Percentiles rank a stretch among this genome's conserved stretches.
Evolutionary conservation across 2,888 invertebrate species (phyloP).

Genomic region (Cepaea hortensis): DNA sequence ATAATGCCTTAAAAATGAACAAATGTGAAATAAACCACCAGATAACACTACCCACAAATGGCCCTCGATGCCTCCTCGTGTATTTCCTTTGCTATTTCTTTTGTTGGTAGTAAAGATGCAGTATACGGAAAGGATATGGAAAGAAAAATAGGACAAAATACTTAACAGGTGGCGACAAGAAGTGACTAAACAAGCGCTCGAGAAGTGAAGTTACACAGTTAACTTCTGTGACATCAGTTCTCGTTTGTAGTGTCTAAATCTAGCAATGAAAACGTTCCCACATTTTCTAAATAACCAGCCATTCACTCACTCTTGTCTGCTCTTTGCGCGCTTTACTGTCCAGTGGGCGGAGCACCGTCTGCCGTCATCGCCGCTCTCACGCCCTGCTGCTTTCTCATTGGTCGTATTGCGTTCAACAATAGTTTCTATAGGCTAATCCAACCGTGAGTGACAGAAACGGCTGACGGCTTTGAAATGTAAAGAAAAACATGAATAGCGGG

Average conservation of each 20-base stretch:
- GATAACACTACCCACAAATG: no score
- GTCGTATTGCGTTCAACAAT: constrained; percentile 4
- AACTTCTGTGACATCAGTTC: neutral
- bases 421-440: constrained; percentile 39
- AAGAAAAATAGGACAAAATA: neutral
- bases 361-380: constrained; percentile 22
- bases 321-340: neutral
- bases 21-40: no score
- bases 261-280: constrained; percentile 15
- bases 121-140: neutral
- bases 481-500: constrained; percentile 28
- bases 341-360: constrained; percentile 38
- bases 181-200: neutral
- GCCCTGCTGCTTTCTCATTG: constrained; percentile 25
- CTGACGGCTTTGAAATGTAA: constrained; percentile 21
- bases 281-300: constrained; percentile 28
- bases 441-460: constrained; percentile 4
- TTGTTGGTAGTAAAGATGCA: neutral
- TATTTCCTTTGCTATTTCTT: neutral
- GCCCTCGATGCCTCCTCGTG: no score
- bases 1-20: no score
- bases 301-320: neutral
- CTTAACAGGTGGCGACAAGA: neutral
- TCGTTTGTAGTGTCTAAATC: neutral
- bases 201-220: neutral